A percentile compares a stretch with the other conserved stretches of the same genome.
phyloP scores from a whole-genome alignment of 1,140 invertebrate species.

The Trichogramma pretiosum region DNA sequence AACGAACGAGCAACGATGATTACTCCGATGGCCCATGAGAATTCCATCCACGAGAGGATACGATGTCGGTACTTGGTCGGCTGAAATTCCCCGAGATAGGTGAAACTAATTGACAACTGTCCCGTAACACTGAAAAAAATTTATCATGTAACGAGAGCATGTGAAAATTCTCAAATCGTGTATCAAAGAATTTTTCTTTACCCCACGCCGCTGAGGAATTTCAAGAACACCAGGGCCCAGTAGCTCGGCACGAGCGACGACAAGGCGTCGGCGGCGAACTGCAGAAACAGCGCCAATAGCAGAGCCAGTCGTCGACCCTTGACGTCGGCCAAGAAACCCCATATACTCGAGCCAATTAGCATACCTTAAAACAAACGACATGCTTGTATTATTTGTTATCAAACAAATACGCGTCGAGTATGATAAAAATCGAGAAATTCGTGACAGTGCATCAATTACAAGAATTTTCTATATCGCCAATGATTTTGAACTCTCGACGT shows the following conservation, averaged over 20 bases:
- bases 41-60: conserved; percentile 36
- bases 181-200: conserved; percentile 36
- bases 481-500: too few species aligned
- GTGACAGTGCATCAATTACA: too few species aligned
- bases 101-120: conserved; percentile 32
- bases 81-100: conserved; percentile 41
- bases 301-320: conserved; percentile 45
- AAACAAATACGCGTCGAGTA: too few species aligned
- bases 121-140: conserved; percentile 37
- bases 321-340: conserved; percentile 51
- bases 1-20: conserved; percentile 29
- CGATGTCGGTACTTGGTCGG: conserved; percentile 31
- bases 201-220: conserved; percentile 53
- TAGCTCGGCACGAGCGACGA: conserved; percentile 49
- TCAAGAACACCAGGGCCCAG: conserved; percentile 45
- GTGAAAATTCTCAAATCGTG: not conserved
- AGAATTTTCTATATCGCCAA: too few species aligned
- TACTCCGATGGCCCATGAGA: conserved; percentile 34
- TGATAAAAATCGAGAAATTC: too few species aligned
- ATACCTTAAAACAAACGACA: too few species aligned
- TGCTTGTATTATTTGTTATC: too few species aligned
- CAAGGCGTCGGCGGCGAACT: conserved; percentile 42
- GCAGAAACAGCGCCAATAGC: conserved; percentile 43
- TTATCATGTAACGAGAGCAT: not conserved
- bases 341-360: conserved; percentile 52